Conservation (phyloP, 2,888 invertebrate species). For the Lagria hirta region DNA sequence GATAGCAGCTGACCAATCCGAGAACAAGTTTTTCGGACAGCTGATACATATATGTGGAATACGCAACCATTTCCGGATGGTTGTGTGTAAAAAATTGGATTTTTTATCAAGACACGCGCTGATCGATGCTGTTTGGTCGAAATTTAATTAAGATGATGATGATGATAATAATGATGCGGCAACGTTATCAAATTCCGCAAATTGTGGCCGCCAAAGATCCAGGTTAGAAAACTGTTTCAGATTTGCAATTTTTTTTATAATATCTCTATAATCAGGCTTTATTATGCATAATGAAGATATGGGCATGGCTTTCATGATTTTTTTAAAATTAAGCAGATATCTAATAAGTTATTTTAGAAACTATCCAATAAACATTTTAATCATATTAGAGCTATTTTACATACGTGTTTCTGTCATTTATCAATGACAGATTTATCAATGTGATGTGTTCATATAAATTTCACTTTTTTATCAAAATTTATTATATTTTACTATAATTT, state of each 20-base stretch:
- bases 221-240: conserved; percentile 3
- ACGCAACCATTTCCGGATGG: conserved; percentile 23
- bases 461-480: no score
- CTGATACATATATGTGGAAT: conserved; percentile 15
- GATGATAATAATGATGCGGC: no score
- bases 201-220: conserved; percentile 3
- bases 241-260: conserved; percentile 13
- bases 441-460: no score
- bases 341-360: no score
- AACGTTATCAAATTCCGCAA: conserved; percentile 1
- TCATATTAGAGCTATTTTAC: no score
- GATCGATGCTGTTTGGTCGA: conserved; percentile 6
- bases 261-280: conserved; percentile 9
- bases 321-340: no score
- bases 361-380: no score
- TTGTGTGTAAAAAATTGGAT: conserved; percentile 11
- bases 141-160: conserved; percentile 11
- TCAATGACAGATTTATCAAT: no score
- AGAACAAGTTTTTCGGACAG: conserved; percentile 8
- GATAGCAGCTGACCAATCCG: conserved; percentile 14
- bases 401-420: no score
- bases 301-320: no score
- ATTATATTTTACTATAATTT: no score
- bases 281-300: conserved; percentile 16
- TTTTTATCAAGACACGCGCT: conserved; percentile 11